These are phyloP conservation scores for Orchesellides sinensis DNA, from an alignment of 2,888 invertebrate genomes.

Conservation along the genomic window DNA sequence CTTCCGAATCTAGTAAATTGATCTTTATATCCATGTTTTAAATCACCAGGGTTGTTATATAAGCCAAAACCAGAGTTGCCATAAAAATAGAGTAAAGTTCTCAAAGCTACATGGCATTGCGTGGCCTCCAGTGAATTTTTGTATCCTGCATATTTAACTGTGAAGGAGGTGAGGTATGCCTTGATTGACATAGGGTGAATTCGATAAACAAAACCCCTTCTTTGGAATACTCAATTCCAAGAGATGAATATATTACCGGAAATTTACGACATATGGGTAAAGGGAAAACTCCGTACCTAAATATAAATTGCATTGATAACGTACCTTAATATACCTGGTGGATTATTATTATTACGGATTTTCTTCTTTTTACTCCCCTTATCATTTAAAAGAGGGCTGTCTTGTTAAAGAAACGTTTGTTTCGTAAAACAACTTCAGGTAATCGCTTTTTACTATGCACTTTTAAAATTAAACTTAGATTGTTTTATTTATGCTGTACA, in stretches of 20 bases:
- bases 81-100: background rate
- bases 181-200: background rate
- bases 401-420: too few species aligned
- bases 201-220: background rate
- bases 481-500: too few species aligned
- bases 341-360: background rate
- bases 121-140: constrained; percentile 3
- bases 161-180: too few species aligned
- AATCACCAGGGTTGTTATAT: background rate
- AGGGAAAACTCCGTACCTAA: too few species aligned
- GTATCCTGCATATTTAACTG: background rate
- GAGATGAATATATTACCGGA: background rate
- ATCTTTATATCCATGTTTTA: background rate
- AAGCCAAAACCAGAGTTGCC: background rate
- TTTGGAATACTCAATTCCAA: background rate
- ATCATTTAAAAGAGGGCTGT: too few species aligned
- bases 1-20: background rate
- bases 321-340: background rate
- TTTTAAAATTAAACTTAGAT: too few species aligned
- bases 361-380: background rate
- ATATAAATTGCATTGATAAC: too few species aligned
- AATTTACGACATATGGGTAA: background rate
- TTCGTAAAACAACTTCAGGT: too few species aligned
- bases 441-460: background rate
- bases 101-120: constrained; percentile 8